Percentiles rank a stretch among this genome's conserved stretches.
phyloP scores from a whole-genome alignment of 92 coral and sea anemone genomes.

The Porites rus region DNA sequence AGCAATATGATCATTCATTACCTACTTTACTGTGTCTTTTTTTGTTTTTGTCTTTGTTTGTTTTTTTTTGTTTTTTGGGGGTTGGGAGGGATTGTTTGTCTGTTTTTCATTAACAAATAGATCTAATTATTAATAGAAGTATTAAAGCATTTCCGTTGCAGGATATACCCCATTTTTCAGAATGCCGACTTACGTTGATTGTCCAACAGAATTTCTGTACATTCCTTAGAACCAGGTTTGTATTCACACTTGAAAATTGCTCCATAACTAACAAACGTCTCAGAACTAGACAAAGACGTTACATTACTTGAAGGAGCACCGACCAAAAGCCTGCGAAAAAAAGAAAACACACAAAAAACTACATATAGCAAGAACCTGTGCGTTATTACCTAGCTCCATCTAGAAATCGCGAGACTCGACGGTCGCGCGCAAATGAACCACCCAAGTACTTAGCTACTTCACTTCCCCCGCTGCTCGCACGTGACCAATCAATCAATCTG shows the following conservation, averaged over 20 bases:
- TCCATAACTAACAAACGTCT: conserved; percentile 60
- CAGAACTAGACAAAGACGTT: conserved; percentile 39
- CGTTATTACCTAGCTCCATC: background rate
- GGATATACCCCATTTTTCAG: too few species aligned
- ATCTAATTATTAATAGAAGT: background rate
- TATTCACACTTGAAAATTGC: conserved; percentile 67
- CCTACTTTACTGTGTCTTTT: too few species aligned
- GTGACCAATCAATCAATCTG: too few species aligned
- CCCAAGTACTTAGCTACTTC: too few species aligned
- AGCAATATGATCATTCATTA: too few species aligned
- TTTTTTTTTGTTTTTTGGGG: too few species aligned
- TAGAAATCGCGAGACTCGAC: background rate
- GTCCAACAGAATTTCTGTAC: conserved; percentile 31
- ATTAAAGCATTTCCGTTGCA: too few species aligned
- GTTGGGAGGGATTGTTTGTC: too few species aligned
- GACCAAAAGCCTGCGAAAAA: conserved; percentile 63
- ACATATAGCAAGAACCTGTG: background rate
- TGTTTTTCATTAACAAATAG: background rate
- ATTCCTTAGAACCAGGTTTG: conserved; percentile 21
- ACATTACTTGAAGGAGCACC: conserved; percentile 76
- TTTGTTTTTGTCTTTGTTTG: too few species aligned
- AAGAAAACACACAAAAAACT: too few species aligned
- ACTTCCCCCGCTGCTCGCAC: too few species aligned
- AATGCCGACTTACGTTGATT: conserved; percentile 19
- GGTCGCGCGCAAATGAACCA: too few species aligned